phyloP scores from a whole-genome alignment of 2,888 invertebrate species.

The Drosophila mettleri region DNA sequence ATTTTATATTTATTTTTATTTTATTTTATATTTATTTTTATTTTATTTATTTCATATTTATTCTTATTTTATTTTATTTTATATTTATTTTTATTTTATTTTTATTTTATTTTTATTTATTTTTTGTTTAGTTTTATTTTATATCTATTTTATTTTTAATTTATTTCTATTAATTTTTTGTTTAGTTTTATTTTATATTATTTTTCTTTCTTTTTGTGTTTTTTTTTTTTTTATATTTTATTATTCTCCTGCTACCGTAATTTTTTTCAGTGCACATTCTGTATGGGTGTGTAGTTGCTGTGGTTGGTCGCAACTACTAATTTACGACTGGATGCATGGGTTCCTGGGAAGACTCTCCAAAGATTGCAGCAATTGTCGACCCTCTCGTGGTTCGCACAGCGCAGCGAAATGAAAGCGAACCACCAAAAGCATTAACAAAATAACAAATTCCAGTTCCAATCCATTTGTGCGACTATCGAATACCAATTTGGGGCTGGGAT shows the following conservation, averaged over 20 bases:
- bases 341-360: constrained; percentile 65
- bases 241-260: too few relatives aligned
- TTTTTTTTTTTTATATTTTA: too few relatives aligned
- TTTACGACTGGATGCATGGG: constrained; percentile 63
- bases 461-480: background rate
- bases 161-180: too few relatives aligned
- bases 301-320: constrained; percentile 54
- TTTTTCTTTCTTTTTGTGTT: background rate
- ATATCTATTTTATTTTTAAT: too few relatives aligned
- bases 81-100: too few relatives aligned
- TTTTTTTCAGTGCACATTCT: constrained; percentile 15
- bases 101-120: too few relatives aligned
- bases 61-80: too few relatives aligned
- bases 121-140: too few relatives aligned
- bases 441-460: constrained; percentile 22
- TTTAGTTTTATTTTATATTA: too few relatives aligned
- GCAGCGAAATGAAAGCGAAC: constrained; percentile 65
- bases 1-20: too few relatives aligned
- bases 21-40: too few relatives aligned
- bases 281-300: constrained; percentile 14
- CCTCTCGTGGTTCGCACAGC: constrained; percentile 37
- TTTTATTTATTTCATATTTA: too few relatives aligned
- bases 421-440: constrained; percentile 47
- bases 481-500: constrained; percentile 11
- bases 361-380: constrained; percentile 70